Evolutionary conservation across 2,797 vertebrate species (phyloP), one percentile per base, ranked within the genome.

Genomic region (Dromococcyx pavoninus): DNA sequence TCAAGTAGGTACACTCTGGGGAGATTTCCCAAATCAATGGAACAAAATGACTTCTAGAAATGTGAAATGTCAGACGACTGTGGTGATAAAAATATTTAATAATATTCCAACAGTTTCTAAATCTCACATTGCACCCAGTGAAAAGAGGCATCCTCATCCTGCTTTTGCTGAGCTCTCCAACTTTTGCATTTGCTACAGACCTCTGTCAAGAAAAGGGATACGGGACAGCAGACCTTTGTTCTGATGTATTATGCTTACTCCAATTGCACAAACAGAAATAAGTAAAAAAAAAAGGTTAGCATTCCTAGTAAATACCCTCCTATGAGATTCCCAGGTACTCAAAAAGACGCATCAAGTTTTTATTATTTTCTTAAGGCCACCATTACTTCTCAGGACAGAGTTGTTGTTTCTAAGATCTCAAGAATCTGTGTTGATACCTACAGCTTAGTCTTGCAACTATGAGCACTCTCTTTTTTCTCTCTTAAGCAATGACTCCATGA

Each of bases 31-130:
- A 86, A 46, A 80, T 50, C 41, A 72, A 58, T 30, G 56, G 30
- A 76, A 93, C 27, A 93, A 88, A 90, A 89, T 70, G 60, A 82
- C 54, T 89, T 73, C 48, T 19, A 82, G 53, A 79, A 87, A 70
- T 70, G 62, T 78, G 73, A 86, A 90, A 75, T 46, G 4, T 69
- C 81, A 80, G 72, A 32, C 46, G 91, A 77, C 9, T 39, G 44
- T 28, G 23, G 13, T 62, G 18, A 78, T n/a, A 78, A 86, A 86
- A 86, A 77, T 88, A 82, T 7, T 1, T n/a, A 94, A 39, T 67
- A 46, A 39, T 41, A 14, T 16, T 77, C 4, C 28, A 62, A 39
- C 9, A 48, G 19, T 35, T 71, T 76, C 50, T 67, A 70, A 64
- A 91, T 48, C 12, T 64, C 3, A 0, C 4, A 56, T 16, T 39